phyloP scores from a whole-genome alignment of 2,888 invertebrate genomes.

The Temnothorax unifasciatus region DNA sequence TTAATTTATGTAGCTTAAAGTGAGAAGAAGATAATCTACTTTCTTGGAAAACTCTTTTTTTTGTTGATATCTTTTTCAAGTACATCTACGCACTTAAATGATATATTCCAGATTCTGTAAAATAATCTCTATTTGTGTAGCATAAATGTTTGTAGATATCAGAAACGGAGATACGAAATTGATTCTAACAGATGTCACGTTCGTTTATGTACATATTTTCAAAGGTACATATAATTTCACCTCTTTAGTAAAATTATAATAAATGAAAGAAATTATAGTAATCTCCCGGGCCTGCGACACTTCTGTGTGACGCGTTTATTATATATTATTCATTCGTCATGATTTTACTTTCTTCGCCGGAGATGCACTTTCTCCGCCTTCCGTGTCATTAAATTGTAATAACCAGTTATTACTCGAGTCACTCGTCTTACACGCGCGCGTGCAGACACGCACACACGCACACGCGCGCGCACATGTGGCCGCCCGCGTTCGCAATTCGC shows the following conservation, averaged over 20 bases:
- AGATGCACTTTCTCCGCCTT: conserved; percentile 66
- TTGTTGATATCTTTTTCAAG: background rate
- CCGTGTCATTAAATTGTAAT: conserved; percentile 53
- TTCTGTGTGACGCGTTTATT: conserved; percentile 8
- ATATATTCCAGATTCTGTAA: background rate
- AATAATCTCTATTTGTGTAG: background rate
- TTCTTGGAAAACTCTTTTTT: background rate
- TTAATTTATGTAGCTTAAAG: background rate
- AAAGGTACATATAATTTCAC: background rate
- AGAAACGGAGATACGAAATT: background rate
- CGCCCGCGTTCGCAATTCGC: background rate
- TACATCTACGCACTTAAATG: background rate
- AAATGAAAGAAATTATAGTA: background rate
- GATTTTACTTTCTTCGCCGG: conserved; percentile 61
- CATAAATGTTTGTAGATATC: background rate
- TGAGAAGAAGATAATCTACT: background rate
- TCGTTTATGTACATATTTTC: background rate
- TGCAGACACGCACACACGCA: background rate
- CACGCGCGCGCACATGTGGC: background rate
- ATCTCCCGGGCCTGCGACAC: background rate
- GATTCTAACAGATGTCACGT: background rate
- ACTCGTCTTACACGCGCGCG: conserved; percentile 28
- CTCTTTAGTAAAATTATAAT: background rate
- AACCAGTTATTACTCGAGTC: conserved; percentile 45
- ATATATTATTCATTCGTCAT: conserved; percentile 54